Base-by-base conservation (phyloP, 1,140 invertebrate species). In the Cecropterus lyciades region DNA sequence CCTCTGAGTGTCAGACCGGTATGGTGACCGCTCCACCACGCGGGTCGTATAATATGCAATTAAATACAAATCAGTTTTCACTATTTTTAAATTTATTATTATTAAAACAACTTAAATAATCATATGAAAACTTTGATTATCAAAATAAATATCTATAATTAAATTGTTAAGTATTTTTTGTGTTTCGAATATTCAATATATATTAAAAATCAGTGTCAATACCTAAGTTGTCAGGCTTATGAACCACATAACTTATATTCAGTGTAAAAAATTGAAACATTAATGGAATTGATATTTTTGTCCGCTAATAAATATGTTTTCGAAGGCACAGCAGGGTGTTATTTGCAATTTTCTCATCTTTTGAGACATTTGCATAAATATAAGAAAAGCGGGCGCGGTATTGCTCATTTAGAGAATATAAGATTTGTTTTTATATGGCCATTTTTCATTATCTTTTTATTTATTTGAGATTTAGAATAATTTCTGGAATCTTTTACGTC, bases 301-400 rank as follows among this genome's bases (percentile, higher is more conserved):
- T 43, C 37, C 33, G 37, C 16, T 24, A 42, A 16, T 56, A 56
- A 56, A 42, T 55, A 42, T 56, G 24, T 56, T 56, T 56, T 40
- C 37, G 37, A 56, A 52, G 5, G 16, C 53, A 11, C 53, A 42
- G 37, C 53, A 43, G 53, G 53, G 16, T 43, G 53, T 56, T 53
- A 37, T 53, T 42, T 43, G 53, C 16, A 42, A 24, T 56, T 56
- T 56, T 56, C 16, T 43, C 37, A 43, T 42, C 15, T 56, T 56
- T 14, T 56, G 16, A 56, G 11, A 56, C 33, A 56, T 56, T 56
- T 56, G 53, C 53, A 43, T 56, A 43, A 56, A 56, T 56, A 56
- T 43, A 33, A 20, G n/a, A 56, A 56, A 55, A 30, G 7, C 7
- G 15, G 7, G 11, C 27, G 33, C 15, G 8, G 14, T 20, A 40